Evolutionary conservation across 2,113 vertebrate species (phyloP), one percentile per base, ranked within the genome.

Genomic region (Chionis minor): DNA sequence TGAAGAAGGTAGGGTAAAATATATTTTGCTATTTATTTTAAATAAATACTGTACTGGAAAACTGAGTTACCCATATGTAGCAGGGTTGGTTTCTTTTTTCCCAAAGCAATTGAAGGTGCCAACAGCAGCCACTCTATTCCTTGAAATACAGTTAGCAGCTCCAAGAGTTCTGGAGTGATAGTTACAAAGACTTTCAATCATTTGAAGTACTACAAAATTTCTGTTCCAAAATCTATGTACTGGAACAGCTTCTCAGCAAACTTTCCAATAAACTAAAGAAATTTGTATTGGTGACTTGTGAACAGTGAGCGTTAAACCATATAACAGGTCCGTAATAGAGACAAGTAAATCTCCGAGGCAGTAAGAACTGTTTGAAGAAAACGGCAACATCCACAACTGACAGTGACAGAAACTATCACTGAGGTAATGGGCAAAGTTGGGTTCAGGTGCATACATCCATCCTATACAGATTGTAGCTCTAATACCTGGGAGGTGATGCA

Each of bases 211-310:
- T 21, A 88, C 66, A 85, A 80, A 44, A 3, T 49, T 81, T 35
- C 35, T 62, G 12, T 77, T 95, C 18, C 30, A 77, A 75, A 75
- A 73, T 33, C 28, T 33, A 6, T 15, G 18, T 21, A 44, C 10
- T 21, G 23, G 28, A 95, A 69, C 1, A 4, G 18, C 14, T 55
- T 79, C n/a, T n/a, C 44, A 72, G 6, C 2, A 2, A 94, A 88
- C 33, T 72, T 82, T 40, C 23, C 26, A 24, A 45, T 35, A 59
- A 93, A 55, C 47, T 69, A 49, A 73, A 56, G 45, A 47, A 75
- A 79, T 4, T 17, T 0, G 0, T 32, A 28, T 12, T 63, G 23
- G 22, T 71, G 12, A 17, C 38, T 56, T 59, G 23, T 33, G 49
- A 44, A 18, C 26, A 38, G 13, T 9, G 8, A 75, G 16, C 12